phyloP scores from a whole-genome alignment of 2,113 vertebrate species.

The Fregata magnificens region DNA sequence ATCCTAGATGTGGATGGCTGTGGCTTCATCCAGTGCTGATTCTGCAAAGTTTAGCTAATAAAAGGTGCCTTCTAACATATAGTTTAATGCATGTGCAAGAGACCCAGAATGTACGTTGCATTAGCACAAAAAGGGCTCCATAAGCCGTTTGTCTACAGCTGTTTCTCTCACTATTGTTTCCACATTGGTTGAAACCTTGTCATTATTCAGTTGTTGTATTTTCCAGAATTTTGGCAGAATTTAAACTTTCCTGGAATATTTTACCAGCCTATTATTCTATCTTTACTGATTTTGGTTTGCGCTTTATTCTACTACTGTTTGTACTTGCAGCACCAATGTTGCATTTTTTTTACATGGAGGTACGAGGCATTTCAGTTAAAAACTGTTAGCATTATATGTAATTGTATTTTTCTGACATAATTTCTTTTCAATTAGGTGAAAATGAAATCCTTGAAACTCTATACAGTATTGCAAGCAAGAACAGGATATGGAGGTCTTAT shows the following conservation, averaged over 20 bases:
- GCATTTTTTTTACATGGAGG: not conserved
- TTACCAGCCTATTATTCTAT: not conserved
- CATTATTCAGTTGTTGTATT: not conserved
- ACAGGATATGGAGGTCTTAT: slow-evolving; percentile 95
- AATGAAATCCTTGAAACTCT: slow-evolving; percentile 91
- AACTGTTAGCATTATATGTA: not conserved
- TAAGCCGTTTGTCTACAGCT: not conserved
- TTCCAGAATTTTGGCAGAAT: not conserved
- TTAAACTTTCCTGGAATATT: not conserved
- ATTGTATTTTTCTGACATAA: not conserved
- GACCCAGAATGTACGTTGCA: not conserved
- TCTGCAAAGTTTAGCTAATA: not conserved
- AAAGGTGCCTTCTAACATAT: not conserved
- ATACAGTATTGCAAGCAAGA: slow-evolving; percentile 87
- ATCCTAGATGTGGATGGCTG: not conserved
- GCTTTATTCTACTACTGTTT: not conserved
- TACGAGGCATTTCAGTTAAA: not conserved
- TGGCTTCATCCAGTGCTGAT: not conserved
- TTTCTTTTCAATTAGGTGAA: slow-evolving; percentile 83
- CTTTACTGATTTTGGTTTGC: not conserved
- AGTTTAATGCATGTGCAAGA: not conserved
- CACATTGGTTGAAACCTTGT: not conserved
- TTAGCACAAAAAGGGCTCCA: not conserved
- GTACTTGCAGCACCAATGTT: not conserved
- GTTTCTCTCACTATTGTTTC: not conserved